Evolutionary conservation across 2,888 invertebrate species (phyloP), one percentile per base, ranked within the genome.

Genomic region (Urechis unicinctus): DNA sequence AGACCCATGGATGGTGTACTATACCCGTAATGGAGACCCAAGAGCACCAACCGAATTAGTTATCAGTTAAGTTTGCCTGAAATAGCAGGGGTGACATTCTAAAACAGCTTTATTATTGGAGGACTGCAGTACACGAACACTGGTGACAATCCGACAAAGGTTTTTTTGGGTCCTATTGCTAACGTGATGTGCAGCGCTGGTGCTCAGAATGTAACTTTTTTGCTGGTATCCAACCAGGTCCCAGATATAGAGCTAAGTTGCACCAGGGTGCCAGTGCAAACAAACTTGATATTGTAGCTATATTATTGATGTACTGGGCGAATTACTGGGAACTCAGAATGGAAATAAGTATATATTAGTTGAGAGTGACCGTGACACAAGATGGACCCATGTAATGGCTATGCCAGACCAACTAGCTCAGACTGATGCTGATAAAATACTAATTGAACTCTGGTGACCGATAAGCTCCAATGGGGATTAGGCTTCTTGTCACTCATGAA

Each of bases 221-320:
- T 13, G 29, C 45, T 22, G 13, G 30, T 28, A 9, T 29, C 6
- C 13, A 53, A 17, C 13, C 42, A 52, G 26, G 48, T 21, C n/a
- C 54, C 1, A 29, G 25, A 25, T 50, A 6, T 31, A 28, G 24
- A 5, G 53, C 53, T 5, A 4, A 4, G 29, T 29, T 53, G 22
- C 45, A 47, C 29, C 52, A 47, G 30, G 50, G 6, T 9, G 21
- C 26, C 13, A 47, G 3, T 4, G 55, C 50, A n/a, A 47, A 36
- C 13, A 43, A 43, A 0, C 54, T 63, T 53, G 50, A 57, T 41
- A 30, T 48, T 3, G 48, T 62, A 41, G 63, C 57, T 6, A 47
- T 64, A n/a, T n/a, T n/a, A n/a, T n/a, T n/a, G 65, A 63, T 45
- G 58, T 62, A 22, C 36, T 64, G 29, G 62, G 66, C 6, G 61